Percentiles rank a stretch among this genome's conserved stretches.
phyloP scores from a whole-genome alignment of 2,797 vertebrate genomes.

The Anniella stebbinsi region DNA sequence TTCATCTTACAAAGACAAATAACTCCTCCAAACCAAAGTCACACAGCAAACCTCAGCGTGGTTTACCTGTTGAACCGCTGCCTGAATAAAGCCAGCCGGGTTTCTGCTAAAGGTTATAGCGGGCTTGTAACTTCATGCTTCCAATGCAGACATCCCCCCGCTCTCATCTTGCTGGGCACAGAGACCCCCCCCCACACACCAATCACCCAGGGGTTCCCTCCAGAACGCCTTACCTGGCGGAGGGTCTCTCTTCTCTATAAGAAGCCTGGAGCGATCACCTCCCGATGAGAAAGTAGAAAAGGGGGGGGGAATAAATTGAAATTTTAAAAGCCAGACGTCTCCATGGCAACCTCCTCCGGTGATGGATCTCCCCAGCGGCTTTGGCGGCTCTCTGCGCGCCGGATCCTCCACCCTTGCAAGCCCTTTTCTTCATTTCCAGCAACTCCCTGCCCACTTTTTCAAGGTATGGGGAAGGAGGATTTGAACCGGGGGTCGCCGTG shows the following conservation, averaged over 20 bases:
- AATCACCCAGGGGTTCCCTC: neutral
- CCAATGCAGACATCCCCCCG: neutral
- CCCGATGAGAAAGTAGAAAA: neutral
- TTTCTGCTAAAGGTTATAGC: neutral
- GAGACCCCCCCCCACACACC: accelerated
- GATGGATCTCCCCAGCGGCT: slow-evolving; percentile 2
- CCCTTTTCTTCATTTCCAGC: too few species aligned
- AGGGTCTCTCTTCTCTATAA: neutral
- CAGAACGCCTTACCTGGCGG: neutral
- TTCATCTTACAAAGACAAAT: neutral
- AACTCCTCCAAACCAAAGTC: neutral
- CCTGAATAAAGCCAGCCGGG: neutral
- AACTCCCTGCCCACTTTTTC: too few species aligned
- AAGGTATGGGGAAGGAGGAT: neutral
- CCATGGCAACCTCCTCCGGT: slow-evolving; percentile 26
- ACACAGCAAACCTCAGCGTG: neutral
- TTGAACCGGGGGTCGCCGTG: too few species aligned
- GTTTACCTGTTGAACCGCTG: neutral
- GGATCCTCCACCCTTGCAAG: neutral
- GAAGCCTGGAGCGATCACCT: too few species aligned
- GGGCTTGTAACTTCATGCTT: neutral
- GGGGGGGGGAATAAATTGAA: neutral
- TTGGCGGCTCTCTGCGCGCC: neutral
- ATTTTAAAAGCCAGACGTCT: slow-evolving; percentile 11
- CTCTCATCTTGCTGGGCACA: neutral